phyloP scores from a whole-genome alignment of 2,113 vertebrate genomes.

The Corythaeola cristata region DNA sequence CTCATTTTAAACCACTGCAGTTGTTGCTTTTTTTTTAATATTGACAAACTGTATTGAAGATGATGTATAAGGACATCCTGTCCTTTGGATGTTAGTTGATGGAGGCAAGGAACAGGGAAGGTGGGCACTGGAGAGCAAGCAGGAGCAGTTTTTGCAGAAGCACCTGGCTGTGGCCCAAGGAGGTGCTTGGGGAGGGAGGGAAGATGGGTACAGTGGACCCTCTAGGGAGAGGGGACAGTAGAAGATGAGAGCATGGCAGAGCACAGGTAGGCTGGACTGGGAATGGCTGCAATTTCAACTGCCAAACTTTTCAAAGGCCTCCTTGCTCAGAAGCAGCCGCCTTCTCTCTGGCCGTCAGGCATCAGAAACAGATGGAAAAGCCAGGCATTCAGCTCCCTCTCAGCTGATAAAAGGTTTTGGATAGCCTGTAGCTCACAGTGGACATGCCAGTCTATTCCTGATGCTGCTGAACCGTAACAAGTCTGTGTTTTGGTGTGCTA shows the following conservation, averaged over 20 bases:
- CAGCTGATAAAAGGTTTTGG: neutral
- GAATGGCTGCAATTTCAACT: neutral
- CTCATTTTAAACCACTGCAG: neutral
- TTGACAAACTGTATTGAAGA: neutral
- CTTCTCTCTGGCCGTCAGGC: neutral
- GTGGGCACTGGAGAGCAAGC: neutral
- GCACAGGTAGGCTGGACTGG: neutral
- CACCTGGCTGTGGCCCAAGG: neutral
- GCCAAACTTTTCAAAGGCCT: neutral
- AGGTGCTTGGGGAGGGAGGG: neutral
- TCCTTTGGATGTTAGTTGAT: neutral
- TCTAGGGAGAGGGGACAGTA: neutral
- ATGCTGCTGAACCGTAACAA: neutral
- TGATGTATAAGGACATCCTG: neutral
- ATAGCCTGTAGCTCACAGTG: neutral
- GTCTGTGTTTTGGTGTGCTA: neutral
- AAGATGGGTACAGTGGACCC: neutral
- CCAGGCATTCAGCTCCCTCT: neutral
- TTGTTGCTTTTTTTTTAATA: neutral
- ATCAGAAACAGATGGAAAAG: neutral
- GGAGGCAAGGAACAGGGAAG: neutral
- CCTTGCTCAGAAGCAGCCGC: neutral
- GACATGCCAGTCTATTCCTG: neutral
- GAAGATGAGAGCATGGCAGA: neutral
- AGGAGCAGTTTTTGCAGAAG: neutral